Evolutionary conservation across 2,113 vertebrate species (phyloP).

Genomic region (Aspidoscelis tigris): DNA sequence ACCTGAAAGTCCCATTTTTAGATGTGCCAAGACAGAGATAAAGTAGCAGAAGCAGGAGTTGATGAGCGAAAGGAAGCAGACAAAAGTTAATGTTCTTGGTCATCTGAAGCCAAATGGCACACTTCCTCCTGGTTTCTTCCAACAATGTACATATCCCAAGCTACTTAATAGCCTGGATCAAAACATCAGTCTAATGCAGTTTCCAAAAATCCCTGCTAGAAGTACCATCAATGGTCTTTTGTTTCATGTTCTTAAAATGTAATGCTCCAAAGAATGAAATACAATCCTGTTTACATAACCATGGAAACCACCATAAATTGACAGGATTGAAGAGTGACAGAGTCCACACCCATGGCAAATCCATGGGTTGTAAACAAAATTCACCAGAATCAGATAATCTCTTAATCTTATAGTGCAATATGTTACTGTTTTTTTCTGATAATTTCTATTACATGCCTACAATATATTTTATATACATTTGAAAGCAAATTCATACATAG

Average conservation of each 20-base stretch:
- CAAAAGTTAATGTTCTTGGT: background rate
- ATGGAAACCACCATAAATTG: background rate
- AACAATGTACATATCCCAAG: too few relatives aligned
- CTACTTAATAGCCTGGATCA: background rate
- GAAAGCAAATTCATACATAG: constrained; percentile 27
- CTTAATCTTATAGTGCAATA: constrained; percentile 3
- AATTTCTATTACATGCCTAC: constrained; percentile 19
- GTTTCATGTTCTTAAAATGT: background rate
- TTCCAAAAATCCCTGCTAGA: background rate
- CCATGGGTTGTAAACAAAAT: constrained; percentile 12
- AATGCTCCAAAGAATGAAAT: background rate
- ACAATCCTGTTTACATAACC: background rate
- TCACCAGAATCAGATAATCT: constrained; percentile 23
- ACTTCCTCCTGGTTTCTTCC: background rate
- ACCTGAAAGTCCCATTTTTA: too few relatives aligned
- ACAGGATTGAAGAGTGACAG: background rate
- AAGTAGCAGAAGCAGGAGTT: background rate
- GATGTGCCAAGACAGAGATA: background rate
- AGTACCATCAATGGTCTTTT: background rate
- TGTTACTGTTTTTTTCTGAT: constrained; percentile 19
- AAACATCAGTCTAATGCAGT: background rate
- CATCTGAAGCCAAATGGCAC: background rate
- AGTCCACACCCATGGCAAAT: background rate
- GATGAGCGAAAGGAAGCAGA: background rate
- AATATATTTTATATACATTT: constrained; percentile 33